Conservation (phyloP, 2,113 vertebrate species). For the Nanger granti region DNA sequence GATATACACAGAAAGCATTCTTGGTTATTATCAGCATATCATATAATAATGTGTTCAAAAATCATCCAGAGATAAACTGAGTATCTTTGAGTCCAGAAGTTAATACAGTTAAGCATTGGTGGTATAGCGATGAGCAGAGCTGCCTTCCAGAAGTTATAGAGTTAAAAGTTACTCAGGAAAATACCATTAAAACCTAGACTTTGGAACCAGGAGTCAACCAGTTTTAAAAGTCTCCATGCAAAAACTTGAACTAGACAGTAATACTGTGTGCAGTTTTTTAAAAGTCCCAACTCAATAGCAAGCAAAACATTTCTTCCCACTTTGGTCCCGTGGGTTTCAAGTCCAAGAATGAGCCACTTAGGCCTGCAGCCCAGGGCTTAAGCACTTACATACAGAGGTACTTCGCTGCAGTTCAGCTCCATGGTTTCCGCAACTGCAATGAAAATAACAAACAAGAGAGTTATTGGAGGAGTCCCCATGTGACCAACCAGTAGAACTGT, state of each 20-base stretch:
- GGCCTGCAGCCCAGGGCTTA: constrained; percentile 1
- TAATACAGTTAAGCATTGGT: background rate
- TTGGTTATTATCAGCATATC: background rate
- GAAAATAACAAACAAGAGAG: constrained; percentile 66
- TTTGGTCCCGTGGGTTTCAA: constrained; percentile 44
- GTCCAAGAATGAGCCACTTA: constrained; percentile 48
- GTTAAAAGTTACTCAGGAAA: background rate
- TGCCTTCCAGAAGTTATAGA: background rate
- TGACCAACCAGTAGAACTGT: no score
- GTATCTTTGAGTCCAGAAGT: background rate
- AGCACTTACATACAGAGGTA: constrained; percentile 91
- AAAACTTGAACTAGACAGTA: constrained; percentile 10
- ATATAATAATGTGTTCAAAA: background rate
- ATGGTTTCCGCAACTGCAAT: constrained; percentile 85
- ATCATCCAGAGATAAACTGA: background rate
- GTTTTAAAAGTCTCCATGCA: constrained; percentile 29
- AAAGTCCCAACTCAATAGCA: constrained; percentile 3
- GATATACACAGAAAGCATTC: background rate
- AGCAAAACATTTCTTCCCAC: constrained; percentile 14
- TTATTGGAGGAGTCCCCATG: constrained; percentile 17
- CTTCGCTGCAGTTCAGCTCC: constrained; percentile 87
- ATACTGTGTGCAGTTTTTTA: background rate
- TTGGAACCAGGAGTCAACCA: constrained; percentile 11
- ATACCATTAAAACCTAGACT: constrained; percentile 34
- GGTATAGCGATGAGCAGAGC: background rate